Evolutionary conservation across 2,888 invertebrate genomes (phyloP).

Genomic region (Drosophila eohydei): DNA sequence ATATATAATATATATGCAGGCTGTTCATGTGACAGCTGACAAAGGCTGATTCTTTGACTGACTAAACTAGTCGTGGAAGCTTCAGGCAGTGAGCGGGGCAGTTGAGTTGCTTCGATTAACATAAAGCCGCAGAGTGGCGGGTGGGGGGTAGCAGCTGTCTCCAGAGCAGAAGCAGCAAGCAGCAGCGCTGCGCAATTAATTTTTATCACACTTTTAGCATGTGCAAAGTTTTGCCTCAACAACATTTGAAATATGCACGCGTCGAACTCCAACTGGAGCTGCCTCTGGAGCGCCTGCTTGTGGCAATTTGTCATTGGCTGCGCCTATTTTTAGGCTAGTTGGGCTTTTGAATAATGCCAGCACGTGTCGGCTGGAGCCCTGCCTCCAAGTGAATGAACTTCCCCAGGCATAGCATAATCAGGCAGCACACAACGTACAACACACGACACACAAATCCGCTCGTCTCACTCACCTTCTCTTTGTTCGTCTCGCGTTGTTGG

Average conservation of each 20-base stretch:
- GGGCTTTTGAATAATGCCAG: constrained; percentile 70
- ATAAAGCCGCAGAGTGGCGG: constrained; percentile 35
- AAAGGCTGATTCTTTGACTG: constrained; percentile 63
- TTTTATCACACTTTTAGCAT: constrained; percentile 83
- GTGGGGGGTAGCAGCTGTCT: neutral
- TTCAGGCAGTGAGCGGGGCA: constrained; percentile 1
- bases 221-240: constrained; percentile 59
- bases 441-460: neutral
- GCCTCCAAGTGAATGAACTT: constrained; percentile 66
- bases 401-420: constrained; percentile 1
- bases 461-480: constrained; percentile 56
- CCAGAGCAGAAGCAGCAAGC: constrained; percentile 18
- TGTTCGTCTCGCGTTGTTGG: constrained; percentile 9
- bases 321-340: constrained; percentile 64
- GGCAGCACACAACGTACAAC: no score
- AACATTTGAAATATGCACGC: constrained; percentile 44
- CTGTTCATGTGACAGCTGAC: constrained; percentile 44
- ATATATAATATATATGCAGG: constrained; percentile 6
- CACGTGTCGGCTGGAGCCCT: constrained; percentile 54
- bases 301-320: constrained; percentile 72
- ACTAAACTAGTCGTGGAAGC: constrained; percentile 50
- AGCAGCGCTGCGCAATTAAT: constrained; percentile 82
- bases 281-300: constrained; percentile 18
- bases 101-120: constrained; percentile 62
- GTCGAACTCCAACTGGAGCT: constrained; percentile 2